These are phyloP conservation scores for Grammomys surdaster DNA, from an alignment of 2,113 vertebrate species.

Conservation along the genomic window DNA sequence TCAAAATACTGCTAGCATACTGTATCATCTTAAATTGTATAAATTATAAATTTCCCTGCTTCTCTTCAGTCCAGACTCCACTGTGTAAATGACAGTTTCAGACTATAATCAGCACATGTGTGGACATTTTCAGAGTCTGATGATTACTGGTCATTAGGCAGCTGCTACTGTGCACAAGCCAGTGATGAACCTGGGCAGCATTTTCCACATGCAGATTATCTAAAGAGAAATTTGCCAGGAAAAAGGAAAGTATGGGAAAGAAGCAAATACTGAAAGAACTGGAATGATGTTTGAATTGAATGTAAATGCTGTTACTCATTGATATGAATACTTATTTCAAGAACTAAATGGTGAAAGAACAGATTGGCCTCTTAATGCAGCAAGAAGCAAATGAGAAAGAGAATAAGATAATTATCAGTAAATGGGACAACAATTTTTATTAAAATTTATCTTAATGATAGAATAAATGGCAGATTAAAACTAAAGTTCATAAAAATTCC, in stretches of 20 bases:
- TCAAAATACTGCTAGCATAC: background rate
- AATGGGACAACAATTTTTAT: background rate
- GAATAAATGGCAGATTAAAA: background rate
- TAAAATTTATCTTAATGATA: background rate
- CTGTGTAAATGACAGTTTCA: background rate
- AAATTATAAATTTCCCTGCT: background rate
- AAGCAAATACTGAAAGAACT: background rate
- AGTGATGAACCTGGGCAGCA: background rate
- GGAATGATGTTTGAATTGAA: background rate
- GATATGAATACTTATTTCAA: conserved; percentile 4
- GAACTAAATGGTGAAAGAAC: background rate
- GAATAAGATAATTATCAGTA: background rate
- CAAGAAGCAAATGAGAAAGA: background rate
- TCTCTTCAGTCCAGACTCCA: background rate
- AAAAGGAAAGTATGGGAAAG: background rate
- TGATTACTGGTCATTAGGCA: background rate
- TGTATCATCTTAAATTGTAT: background rate
- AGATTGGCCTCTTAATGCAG: background rate
- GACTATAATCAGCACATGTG: background rate
- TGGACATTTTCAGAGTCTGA: background rate
- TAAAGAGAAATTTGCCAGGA: background rate
- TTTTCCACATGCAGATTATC: background rate
- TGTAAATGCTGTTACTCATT: background rate
- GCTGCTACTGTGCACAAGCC: background rate
- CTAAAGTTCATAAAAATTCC: background rate